phyloP scores from a whole-genome alignment of 2,113 vertebrate genomes.

The Sphaerodactylus townsendi region DNA sequence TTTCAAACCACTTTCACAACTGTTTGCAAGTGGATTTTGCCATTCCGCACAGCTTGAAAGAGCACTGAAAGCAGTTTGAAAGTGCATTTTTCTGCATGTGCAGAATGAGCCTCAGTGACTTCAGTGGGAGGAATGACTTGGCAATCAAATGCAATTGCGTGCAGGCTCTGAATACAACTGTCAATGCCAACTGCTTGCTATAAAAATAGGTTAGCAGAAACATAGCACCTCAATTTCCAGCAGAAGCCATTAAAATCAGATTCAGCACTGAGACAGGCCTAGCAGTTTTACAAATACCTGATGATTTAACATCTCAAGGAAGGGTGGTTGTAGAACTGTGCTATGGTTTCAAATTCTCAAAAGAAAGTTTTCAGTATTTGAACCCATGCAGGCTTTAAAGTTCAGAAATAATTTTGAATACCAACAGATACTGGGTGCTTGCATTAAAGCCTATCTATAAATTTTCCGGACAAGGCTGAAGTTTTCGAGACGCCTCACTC shows the following conservation, averaged over 20 bases:
- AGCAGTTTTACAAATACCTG: not conserved
- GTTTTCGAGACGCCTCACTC: not conserved
- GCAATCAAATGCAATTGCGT: not conserved
- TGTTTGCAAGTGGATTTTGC: too few relatives aligned
- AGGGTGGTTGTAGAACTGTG: not conserved
- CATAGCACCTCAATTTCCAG: not conserved
- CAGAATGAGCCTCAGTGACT: too few relatives aligned
- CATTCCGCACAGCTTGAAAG: too few relatives aligned
- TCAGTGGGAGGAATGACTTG: not conserved
- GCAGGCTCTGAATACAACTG: not conserved
- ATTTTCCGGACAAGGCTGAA: not conserved
- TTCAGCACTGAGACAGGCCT: not conserved
- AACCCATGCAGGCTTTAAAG: conserved; percentile 3
- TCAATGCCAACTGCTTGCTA: not conserved
- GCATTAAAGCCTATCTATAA: not conserved
- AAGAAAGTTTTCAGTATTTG: not conserved
- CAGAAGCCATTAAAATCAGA: not conserved
- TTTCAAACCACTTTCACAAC: too few relatives aligned
- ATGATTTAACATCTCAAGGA: not conserved
- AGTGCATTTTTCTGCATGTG: too few relatives aligned
- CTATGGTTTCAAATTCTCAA: not conserved
- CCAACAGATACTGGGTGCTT: not conserved
- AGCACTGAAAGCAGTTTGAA: too few relatives aligned
- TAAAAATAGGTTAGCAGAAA: not conserved
- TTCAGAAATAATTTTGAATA: not conserved